Evolutionary conservation across 2,888 invertebrate species (phyloP).

Genomic region (Drosophila sordidula): DNA sequence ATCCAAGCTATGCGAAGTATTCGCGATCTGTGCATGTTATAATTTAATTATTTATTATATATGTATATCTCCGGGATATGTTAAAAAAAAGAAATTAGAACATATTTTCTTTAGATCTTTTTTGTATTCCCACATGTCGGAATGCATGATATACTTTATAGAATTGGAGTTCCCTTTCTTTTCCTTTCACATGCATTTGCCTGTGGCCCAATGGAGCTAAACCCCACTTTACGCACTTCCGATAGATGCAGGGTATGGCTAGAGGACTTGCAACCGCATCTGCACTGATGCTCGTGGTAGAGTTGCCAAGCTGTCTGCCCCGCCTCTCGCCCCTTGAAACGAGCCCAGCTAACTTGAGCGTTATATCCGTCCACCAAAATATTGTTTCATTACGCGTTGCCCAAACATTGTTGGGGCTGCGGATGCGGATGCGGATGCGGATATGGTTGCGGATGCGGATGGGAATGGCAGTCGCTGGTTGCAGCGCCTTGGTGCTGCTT

Average conservation of each 20-base stretch:
- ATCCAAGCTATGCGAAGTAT: no score
- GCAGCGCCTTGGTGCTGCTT: slow-evolving; percentile 27
- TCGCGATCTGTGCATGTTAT: no score
- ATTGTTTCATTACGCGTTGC: slow-evolving; percentile 75
- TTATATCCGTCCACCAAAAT: slow-evolving; percentile 61
- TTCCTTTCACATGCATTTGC: no score
- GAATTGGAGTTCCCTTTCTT: no score
- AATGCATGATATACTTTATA: no score
- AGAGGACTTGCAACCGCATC: slow-evolving; percentile 4
- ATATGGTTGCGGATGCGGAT: slow-evolving; percentile 17
- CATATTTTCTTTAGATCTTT: no score
- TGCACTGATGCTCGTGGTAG: slow-evolving; percentile 16
- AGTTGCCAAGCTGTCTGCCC: background rate
- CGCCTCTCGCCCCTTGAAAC: background rate
- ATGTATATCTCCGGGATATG: no score
- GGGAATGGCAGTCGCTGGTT: slow-evolving; percentile 5
- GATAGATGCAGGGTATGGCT: slow-evolving; percentile 11
- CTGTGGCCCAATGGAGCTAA: background rate
- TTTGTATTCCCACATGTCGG: no score
- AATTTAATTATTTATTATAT: no score
- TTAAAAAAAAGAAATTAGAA: no score
- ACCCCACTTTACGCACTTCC: background rate
- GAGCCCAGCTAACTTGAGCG: slow-evolving; percentile 24
- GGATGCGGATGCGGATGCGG: slow-evolving; percentile 21
- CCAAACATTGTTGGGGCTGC: slow-evolving; percentile 59